Conservation (phyloP, 2,797 vertebrate genomes). For the Molossus alvarezi region DNA sequence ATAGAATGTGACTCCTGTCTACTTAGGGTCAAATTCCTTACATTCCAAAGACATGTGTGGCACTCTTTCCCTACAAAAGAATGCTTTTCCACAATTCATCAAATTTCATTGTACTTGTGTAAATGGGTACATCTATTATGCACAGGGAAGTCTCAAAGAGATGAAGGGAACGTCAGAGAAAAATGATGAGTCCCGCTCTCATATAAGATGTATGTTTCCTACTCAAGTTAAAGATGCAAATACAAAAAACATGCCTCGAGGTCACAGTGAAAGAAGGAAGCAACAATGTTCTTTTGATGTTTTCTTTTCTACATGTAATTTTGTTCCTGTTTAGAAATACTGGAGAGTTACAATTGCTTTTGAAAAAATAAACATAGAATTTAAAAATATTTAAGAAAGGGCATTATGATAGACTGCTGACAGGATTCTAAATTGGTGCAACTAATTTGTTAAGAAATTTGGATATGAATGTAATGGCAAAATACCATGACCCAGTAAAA, state of each 20-base stretch:
- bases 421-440: neutral
- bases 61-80: conserved; percentile 73
- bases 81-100: conserved; percentile 66
- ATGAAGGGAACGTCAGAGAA: conserved; percentile 2
- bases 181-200: conserved; percentile 27
- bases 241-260: conserved; percentile 33
- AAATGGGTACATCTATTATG: conserved; percentile 61
- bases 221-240: conserved; percentile 58
- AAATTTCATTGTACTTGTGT: conserved; percentile 69
- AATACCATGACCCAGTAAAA: neutral
- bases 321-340: neutral
- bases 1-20: conserved; percentile 73
- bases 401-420: neutral
- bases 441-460: conserved; percentile 4
- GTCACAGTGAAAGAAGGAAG: conserved; percentile 44
- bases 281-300: neutral
- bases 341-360: neutral
- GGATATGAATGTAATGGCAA: neutral
- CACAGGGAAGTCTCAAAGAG: conserved; percentile 75
- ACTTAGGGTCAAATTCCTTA: conserved; percentile 75
- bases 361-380: conserved; percentile 3
- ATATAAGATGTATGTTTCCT: conserved; percentile 19
- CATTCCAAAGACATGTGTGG: conserved; percentile 46
- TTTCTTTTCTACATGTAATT: neutral
- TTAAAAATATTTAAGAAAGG: neutral